Evolutionary conservation across 2,888 invertebrate species (phyloP).

Genomic region (Augiades crinisus): DNA sequence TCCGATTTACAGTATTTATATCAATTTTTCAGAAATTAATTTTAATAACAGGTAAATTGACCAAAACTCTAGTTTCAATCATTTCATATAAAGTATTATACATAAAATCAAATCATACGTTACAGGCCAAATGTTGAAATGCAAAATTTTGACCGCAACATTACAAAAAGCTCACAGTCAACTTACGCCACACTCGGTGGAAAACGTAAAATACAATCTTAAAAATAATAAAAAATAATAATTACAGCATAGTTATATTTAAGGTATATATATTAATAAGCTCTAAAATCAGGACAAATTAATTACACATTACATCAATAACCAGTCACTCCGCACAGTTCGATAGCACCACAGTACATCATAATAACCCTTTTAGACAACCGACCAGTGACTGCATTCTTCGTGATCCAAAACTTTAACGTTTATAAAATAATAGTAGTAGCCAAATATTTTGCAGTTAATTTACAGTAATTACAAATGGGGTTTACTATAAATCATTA

Average conservation of each 20-base stretch:
- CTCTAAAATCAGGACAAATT: slow-evolving; percentile 77
- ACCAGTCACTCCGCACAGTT: slow-evolving; percentile 66
- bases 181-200: slow-evolving; percentile 45
- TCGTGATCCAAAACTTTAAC: slow-evolving; percentile 28
- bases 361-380: slow-evolving; percentile 50
- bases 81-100: slow-evolving; percentile 62
- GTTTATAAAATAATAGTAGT: slow-evolving; percentile 22
- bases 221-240: slow-evolving; percentile 71
- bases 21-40: slow-evolving; percentile 68
- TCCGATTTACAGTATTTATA: slow-evolving; percentile 78
- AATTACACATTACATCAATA: slow-evolving; percentile 66
- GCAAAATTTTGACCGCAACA: slow-evolving; percentile 42
- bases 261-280: slow-evolving; percentile 77
- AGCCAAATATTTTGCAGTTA: slow-evolving; percentile 29
- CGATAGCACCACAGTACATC: slow-evolving; percentile 73
- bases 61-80: slow-evolving; percentile 64
- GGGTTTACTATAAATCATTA: slow-evolving; percentile 31
- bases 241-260: slow-evolving; percentile 74
- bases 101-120: slow-evolving; percentile 53
- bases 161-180: slow-evolving; percentile 42
- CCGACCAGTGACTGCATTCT: slow-evolving; percentile 54
- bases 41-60: slow-evolving; percentile 70
- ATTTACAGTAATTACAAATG: slow-evolving; percentile 27
- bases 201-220: slow-evolving; percentile 61
- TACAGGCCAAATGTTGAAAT: slow-evolving; percentile 53